Evolutionary conservation across 2,797 vertebrate genomes (phyloP).

Genomic region (Lithobates sylvaticus): DNA sequence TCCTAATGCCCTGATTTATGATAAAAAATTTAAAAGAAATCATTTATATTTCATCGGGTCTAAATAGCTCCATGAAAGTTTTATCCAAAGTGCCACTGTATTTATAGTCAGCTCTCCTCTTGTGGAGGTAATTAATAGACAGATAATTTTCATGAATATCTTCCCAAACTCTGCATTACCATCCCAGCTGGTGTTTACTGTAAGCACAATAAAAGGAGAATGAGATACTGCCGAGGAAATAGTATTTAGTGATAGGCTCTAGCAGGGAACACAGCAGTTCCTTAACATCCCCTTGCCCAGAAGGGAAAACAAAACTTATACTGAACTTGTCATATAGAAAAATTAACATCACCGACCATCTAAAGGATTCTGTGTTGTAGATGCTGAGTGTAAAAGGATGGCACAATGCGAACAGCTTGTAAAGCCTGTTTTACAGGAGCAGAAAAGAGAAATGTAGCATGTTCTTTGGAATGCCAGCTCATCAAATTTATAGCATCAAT

Average conservation of each 20-base stretch:
- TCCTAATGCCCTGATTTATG: constrained; percentile 80
- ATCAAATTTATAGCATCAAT: too few relatives aligned
- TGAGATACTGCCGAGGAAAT: constrained; percentile 42
- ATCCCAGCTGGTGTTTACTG: constrained; percentile 49
- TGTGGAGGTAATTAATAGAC: constrained; percentile 82
- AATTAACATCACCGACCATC: constrained; percentile 27
- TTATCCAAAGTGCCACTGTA: constrained; percentile 80
- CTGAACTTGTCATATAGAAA: constrained; percentile 15
- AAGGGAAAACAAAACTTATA: constrained; percentile 32
- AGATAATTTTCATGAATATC: constrained; percentile 75
- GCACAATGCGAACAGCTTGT: constrained; percentile 1
- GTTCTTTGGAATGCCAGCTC: neutral
- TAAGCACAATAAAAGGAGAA: constrained; percentile 54
- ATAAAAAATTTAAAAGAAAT: constrained; percentile 88
- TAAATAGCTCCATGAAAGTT: constrained; percentile 88
- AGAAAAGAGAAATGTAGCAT: neutral
- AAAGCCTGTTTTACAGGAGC: constrained; percentile 1
- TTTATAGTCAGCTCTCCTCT: constrained; percentile 75
- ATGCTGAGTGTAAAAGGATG: neutral
- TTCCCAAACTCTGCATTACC: constrained; percentile 59
- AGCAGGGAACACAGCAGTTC: neutral
- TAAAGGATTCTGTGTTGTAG: constrained; percentile 3
- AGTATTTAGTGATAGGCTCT: constrained; percentile 25
- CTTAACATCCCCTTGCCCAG: constrained; percentile 38
- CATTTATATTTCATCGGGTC: constrained; percentile 87